Evolutionary conservation across 2,797 vertebrate genomes (phyloP), one percentile per base, ranked within the genome.

Genomic region (Euthynnus affinis): DNA sequence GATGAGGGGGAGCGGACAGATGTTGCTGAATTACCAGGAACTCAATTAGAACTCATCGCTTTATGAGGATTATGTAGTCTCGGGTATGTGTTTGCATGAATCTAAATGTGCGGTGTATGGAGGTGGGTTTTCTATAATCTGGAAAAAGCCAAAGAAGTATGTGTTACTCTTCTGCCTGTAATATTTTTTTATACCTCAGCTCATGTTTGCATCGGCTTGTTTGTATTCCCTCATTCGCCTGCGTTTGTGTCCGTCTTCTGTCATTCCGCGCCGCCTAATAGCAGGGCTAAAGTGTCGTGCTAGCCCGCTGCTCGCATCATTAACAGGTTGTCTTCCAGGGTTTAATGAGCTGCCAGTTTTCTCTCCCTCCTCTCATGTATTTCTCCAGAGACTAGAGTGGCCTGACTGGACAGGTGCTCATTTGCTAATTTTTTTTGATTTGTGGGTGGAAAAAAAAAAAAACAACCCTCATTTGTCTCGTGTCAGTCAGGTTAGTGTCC

Each of bases 311-410:
- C 71, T 69, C 18, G 25, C 56, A 48, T 86, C 73, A 71, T 86
- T 81, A 84, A 56, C 71, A 61, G 71, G 34, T 78, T 74, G 68
- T 81, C 73, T 74, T 66, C 52, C 57, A 23, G 69, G 29, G 46
- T 89, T 70, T 89, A 88, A 87, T 69, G 77, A 90, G 78, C 83
- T 78, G 69, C 74, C 83, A 59, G 42, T 74, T 69, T n/a, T 12
- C 27, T 49, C 25, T 66, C 53, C 57, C 4, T 58, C 51, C 29
- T 46, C 55, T 71, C 44, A 40, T 49, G 51, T 56, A 9, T 61
- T 7, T 49, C 59, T 69, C 34, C 63, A 51, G 53, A 76, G 56
- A 13, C 25, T 44, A 29, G 18, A 29, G 37, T 29, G 8, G 37
- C 74, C 48, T 37, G 59, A 74, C 68, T 56, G 69, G 63, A 60